These are phyloP conservation scores for Esox masquinongy DNA, from an alignment of 2,797 vertebrate genomes.

Conservation along the genomic window DNA sequence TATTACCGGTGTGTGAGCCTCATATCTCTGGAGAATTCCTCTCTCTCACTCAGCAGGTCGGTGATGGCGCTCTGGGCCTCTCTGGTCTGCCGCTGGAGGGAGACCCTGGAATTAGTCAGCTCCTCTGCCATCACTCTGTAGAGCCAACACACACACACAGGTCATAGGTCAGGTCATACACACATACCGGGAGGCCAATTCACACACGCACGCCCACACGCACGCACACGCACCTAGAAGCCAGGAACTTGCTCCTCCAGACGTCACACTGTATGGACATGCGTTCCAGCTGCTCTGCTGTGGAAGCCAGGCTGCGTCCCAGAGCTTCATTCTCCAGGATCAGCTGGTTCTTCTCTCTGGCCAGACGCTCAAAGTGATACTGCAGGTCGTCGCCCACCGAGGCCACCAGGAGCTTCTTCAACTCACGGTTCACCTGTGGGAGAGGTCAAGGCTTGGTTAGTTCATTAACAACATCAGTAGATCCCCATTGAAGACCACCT, in stretches of 20 bases:
- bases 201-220: neutral
- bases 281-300: slow-evolving; percentile 92
- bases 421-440: slow-evolving; percentile 90
- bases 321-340: slow-evolving; percentile 93
- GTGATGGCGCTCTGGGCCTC: slow-evolving; percentile 93
- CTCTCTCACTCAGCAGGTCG: slow-evolving; percentile 89
- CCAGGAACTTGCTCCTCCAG: slow-evolving; percentile 98
- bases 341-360: slow-evolving; percentile 94
- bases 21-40: slow-evolving; percentile 91
- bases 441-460: too few relatives aligned
- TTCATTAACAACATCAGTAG: neutral
- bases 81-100: slow-evolving; percentile 88
- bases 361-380: slow-evolving; percentile 94
- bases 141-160: slow-evolving; percentile 19
- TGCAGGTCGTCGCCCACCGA: slow-evolving; percentile 95
- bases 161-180: neutral
- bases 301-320: slow-evolving; percentile 78
- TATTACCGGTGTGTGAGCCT: slow-evolving; percentile 86
- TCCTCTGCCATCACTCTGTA: slow-evolving; percentile 97
- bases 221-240: slow-evolving; percentile 82
- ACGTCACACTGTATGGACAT: slow-evolving; percentile 98
- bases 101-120: slow-evolving; percentile 84
- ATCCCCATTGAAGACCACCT: too few relatives aligned
- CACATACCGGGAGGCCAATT: neutral
- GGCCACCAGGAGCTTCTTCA: slow-evolving; percentile 95